Evolutionary conservation across 2,888 invertebrate species (phyloP).

Genomic region (Abrostola triplasia): DNA sequence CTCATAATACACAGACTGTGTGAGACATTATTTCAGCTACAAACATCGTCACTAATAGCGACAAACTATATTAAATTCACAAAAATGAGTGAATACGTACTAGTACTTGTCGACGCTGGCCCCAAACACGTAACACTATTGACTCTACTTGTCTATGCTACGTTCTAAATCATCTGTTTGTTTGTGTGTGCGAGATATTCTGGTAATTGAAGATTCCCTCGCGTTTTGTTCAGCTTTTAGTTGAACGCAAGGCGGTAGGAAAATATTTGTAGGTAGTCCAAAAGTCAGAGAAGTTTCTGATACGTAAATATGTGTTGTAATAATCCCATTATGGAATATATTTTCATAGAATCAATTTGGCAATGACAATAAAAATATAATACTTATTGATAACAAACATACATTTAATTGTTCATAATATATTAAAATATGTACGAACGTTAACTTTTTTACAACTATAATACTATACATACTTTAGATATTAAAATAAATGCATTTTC

Average conservation of each 20-base stretch:
- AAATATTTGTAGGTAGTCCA: too few species aligned
- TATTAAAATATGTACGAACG: too few species aligned
- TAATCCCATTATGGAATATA: too few species aligned
- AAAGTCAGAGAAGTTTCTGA: too few species aligned
- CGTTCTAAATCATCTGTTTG: slow-evolving; percentile 44
- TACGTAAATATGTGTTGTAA: too few species aligned
- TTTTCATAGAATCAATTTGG: too few species aligned
- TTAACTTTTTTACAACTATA: not conserved
- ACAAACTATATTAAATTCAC: slow-evolving; percentile 7
- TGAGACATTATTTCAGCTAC: slow-evolving; percentile 1
- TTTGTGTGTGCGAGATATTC: slow-evolving; percentile 41
- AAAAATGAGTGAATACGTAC: not conserved
- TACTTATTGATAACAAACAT: too few species aligned
- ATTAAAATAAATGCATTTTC: slow-evolving; percentile 44
- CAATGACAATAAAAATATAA: too few species aligned
- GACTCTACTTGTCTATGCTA: slow-evolving; percentile 55
- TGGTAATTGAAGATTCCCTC: not conserved
- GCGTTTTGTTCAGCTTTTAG: not conserved
- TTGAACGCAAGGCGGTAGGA: not conserved
- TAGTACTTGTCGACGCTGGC: slow-evolving; percentile 24
- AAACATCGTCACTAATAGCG: slow-evolving; percentile 18
- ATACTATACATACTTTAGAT: slow-evolving; percentile 31
- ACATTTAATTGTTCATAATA: too few species aligned
- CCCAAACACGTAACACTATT: slow-evolving; percentile 51
- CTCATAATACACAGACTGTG: not conserved